phyloP scores from a whole-genome alignment of 2,888 invertebrate species.

The Leptura quadrifasciata region DNA sequence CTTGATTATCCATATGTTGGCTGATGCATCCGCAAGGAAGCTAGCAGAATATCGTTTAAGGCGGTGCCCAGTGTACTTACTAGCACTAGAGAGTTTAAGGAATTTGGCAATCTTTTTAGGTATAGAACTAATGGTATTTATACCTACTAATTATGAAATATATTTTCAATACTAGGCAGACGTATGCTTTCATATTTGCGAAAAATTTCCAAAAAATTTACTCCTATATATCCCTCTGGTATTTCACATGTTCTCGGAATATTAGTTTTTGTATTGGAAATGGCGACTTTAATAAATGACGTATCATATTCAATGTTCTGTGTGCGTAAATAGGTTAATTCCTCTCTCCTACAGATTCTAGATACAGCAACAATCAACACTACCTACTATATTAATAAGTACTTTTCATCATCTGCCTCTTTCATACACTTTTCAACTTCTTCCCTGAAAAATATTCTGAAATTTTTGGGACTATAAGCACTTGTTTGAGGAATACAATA shows the following conservation, averaged over 20 bases:
- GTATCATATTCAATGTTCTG: not conserved
- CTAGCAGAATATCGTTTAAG: no score
- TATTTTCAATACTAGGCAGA: no score
- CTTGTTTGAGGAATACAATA: not conserved
- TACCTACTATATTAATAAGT: not conserved
- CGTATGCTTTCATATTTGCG: no score
- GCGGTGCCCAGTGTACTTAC: no score
- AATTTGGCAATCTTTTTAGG: no score
- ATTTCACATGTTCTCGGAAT: not conserved
- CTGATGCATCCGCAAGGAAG: no score
- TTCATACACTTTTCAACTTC: not conserved
- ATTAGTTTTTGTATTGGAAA: slow-evolving; percentile 4
- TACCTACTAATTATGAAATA: no score
- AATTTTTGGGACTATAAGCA: not conserved
- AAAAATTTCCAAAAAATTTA: not conserved
- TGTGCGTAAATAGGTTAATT: not conserved
- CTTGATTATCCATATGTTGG: no score
- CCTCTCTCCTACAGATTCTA: not conserved
- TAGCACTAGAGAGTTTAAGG: no score
- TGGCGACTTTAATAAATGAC: no score
- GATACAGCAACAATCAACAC: not conserved
- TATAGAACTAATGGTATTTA: no score
- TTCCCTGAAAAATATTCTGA: not conserved
- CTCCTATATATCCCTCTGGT: not conserved
- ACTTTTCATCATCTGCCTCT: not conserved